Conservation (phyloP, 2,797 vertebrate species). For the Spinus pinus region DNA sequence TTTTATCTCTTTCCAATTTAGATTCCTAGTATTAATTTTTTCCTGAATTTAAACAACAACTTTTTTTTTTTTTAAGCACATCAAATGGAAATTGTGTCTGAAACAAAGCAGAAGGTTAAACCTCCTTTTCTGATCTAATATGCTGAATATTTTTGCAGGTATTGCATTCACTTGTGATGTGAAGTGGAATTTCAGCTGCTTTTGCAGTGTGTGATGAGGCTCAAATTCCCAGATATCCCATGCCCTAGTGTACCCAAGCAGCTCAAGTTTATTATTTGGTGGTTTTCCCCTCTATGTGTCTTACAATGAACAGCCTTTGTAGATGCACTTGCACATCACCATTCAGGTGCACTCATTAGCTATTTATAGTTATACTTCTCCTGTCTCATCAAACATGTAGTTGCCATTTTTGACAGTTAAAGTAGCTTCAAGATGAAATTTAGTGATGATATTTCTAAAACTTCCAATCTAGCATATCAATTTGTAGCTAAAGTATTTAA, state of each 20-base stretch:
- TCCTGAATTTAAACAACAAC: neutral
- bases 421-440: neutral
- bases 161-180: neutral
- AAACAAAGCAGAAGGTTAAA: neutral
- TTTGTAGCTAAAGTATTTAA: neutral
- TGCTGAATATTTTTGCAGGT: neutral
- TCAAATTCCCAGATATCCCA: neutral
- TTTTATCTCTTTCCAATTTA: neutral
- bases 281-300: neutral
- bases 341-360: neutral
- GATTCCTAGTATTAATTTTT: neutral
- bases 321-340: neutral
- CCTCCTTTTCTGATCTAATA: neutral
- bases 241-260: fast-evolving
- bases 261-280: neutral
- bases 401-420: neutral
- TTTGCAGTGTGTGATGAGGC: neutral
- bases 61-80: neutral
- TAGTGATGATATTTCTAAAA: neutral
- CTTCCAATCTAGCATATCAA: neutral
- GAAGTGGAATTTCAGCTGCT: neutral
- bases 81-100: neutral
- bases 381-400: neutral
- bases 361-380: neutral
- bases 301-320: neutral